A percentile compares a stretch with the other conserved stretches of the same genome.
Evolutionary conservation across 2,797 vertebrate species (phyloP).

Genomic region (Neomorphus geoffroyi): DNA sequence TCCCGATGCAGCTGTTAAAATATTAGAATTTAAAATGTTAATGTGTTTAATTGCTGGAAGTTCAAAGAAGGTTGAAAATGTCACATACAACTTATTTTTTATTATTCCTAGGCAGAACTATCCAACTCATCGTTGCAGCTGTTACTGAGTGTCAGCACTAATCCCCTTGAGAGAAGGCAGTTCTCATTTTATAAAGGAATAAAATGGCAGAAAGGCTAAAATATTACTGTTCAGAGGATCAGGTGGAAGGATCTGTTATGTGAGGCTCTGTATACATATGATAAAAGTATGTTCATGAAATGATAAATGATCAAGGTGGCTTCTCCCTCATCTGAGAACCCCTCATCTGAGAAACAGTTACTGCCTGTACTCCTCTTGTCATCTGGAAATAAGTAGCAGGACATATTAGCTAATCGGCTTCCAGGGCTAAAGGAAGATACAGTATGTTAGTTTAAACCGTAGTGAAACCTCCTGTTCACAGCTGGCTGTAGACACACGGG

Average conservation of each 20-base stretch:
- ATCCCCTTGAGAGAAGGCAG: not conserved
- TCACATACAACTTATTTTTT: not conserved
- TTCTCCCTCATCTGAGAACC: not conserved
- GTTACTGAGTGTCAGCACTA: not conserved
- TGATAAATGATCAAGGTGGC: not conserved
- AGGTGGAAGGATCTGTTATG: not conserved
- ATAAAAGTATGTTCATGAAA: not conserved
- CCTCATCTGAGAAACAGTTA: not conserved
- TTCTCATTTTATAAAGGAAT: not conserved
- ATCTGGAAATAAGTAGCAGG: not conserved
- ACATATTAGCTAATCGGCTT: not conserved
- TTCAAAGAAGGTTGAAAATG: constrained; percentile 16
- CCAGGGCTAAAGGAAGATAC: not conserved
- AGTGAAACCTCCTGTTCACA: not conserved
- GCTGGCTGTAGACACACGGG: fast-evolving
- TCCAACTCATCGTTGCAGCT: not conserved
- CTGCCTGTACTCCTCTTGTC: not conserved
- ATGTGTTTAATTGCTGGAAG: constrained; percentile 7
- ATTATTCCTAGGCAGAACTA: not conserved
- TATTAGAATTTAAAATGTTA: constrained; percentile 16
- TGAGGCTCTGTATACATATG: not conserved
- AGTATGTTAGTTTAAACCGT: not conserved
- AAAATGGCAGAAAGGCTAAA: not conserved
- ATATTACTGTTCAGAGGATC: not conserved
- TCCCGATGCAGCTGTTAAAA: constrained; percentile 4